Conservation (phyloP, 1,140 invertebrate species). For the Hylyphantes graminicola region DNA sequence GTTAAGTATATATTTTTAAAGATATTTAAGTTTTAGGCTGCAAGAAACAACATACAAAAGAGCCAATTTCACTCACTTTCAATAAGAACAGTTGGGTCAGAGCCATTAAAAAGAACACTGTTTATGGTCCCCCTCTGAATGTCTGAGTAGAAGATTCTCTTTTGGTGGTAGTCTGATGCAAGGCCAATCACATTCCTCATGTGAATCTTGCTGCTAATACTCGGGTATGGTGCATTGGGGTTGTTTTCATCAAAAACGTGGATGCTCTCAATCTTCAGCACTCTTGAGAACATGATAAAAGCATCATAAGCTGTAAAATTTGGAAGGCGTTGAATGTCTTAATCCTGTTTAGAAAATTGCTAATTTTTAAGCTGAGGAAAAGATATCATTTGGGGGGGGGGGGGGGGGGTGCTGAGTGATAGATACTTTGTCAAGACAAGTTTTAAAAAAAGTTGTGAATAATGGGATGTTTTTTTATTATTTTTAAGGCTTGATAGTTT, state of each 20-base stretch:
- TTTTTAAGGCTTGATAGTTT: no score
- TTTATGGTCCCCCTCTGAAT: slow-evolving; percentile 86
- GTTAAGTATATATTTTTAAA: no score
- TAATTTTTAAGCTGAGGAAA: not conserved
- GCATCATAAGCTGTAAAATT: slow-evolving; percentile 75
- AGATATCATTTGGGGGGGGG: not conserved
- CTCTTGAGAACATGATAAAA: slow-evolving; percentile 81
- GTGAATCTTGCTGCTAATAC: slow-evolving; percentile 77
- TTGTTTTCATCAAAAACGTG: slow-evolving; percentile 78
- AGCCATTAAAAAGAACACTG: slow-evolving; percentile 85
- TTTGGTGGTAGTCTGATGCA: slow-evolving; percentile 79
- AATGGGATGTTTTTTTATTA: no score
- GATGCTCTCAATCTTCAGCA: slow-evolving; percentile 80
- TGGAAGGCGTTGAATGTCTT: no score
- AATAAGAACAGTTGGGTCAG: slow-evolving; percentile 76
- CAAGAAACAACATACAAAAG: no score
- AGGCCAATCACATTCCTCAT: slow-evolving; percentile 88
- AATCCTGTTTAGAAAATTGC: not conserved
- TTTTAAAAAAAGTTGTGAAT: no score
- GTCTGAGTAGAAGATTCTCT: slow-evolving; percentile 86
- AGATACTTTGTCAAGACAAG: no score
- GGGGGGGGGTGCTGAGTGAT: no score
- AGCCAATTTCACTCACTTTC: slow-evolving; percentile 72
- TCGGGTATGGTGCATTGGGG: slow-evolving; percentile 76
- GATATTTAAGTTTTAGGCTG: not conserved